A percentile compares a stretch with the other conserved stretches of the same genome.
These are phyloP conservation scores for Pangasius mekongensis DNA, from an alignment of 2,797 vertebrate species.

Conservation along the genomic window DNA sequence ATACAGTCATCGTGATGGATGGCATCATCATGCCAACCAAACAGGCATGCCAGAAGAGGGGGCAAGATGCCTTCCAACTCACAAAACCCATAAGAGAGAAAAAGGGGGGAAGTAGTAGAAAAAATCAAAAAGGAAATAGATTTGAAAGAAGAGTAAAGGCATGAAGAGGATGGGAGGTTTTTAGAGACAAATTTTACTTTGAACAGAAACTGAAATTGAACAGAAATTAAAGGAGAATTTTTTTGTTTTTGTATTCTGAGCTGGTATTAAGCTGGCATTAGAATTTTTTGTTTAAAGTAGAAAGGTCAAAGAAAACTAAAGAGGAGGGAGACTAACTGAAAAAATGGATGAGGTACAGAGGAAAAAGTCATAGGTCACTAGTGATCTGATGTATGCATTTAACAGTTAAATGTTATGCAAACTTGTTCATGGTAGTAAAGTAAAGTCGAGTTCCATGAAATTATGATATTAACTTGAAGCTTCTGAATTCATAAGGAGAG, in stretches of 20 bases:
- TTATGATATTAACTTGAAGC: not conserved
- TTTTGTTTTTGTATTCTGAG: not conserved
- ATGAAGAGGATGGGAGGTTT: not conserved
- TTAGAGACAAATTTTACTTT: not conserved
- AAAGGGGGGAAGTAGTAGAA: not conserved
- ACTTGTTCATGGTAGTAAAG: not conserved
- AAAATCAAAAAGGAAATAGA: slow-evolving; percentile 15
- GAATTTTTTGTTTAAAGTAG: not conserved
- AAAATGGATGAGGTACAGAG: not conserved
- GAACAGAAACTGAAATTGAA: not conserved
- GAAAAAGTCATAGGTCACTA: not conserved
- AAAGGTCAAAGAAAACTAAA: not conserved
- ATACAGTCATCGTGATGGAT: slow-evolving; percentile 47
- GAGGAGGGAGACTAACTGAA: not conserved
- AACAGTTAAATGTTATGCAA: not conserved
- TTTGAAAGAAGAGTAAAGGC: not conserved
- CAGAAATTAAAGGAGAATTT: not conserved
- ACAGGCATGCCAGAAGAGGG: slow-evolving; percentile 54
- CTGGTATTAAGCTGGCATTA: not conserved
- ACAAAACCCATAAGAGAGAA: slow-evolving; percentile 19
- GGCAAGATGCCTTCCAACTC: slow-evolving; percentile 48
- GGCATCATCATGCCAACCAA: slow-evolving; percentile 38
- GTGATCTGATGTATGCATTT: not conserved
- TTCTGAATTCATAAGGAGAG: not conserved
- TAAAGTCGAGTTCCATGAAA: not conserved